Conservation (phyloP, 2,113 vertebrate genomes). For the Dascyllus trimaculatus region DNA sequence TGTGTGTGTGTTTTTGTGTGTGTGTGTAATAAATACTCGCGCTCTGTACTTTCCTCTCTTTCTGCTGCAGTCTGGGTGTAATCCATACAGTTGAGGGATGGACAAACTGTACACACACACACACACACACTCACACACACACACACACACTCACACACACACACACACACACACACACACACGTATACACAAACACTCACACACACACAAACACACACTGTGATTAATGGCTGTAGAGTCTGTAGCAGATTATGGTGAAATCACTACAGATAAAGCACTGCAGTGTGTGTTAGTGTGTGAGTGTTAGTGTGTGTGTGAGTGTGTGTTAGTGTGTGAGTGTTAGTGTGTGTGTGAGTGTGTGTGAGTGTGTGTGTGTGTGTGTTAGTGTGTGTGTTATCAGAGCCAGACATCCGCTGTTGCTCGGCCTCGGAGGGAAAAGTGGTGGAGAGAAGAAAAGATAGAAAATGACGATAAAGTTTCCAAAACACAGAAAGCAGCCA, state of each 20-base stretch:
- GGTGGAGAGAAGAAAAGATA: slow-evolving; percentile 1
- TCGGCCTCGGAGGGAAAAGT: slow-evolving; percentile 14
- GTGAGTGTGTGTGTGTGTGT: neutral
- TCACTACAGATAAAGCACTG: slow-evolving; percentile 29
- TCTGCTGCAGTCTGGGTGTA: slow-evolving; percentile 51
- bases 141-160: neutral
- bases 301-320: slow-evolving; percentile 30
- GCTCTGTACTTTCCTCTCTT: slow-evolving; percentile 4
- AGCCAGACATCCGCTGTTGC: slow-evolving; percentile 51
- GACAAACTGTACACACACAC: slow-evolving; percentile 39
- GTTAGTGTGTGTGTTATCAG: slow-evolving; percentile 28
- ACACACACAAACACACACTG: slow-evolving; percentile 43
- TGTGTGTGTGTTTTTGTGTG: slow-evolving; percentile 16
- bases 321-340: slow-evolving; percentile 10
- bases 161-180: slow-evolving; percentile 21
- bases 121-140: neutral
- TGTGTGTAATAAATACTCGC: slow-evolving; percentile 8
- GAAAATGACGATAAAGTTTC: slow-evolving; percentile 48
- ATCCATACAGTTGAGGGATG: slow-evolving; percentile 63
- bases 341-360: slow-evolving; percentile 28
- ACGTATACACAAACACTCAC: slow-evolving; percentile 21
- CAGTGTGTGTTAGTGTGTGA: slow-evolving; percentile 41
- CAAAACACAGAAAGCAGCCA: slow-evolving; percentile 39
- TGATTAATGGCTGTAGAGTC: slow-evolving; percentile 61
- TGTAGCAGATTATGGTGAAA: slow-evolving; percentile 63